Evolutionary conservation across 2,113 vertebrate genomes (phyloP).

Genomic region (Labeo catla): DNA sequence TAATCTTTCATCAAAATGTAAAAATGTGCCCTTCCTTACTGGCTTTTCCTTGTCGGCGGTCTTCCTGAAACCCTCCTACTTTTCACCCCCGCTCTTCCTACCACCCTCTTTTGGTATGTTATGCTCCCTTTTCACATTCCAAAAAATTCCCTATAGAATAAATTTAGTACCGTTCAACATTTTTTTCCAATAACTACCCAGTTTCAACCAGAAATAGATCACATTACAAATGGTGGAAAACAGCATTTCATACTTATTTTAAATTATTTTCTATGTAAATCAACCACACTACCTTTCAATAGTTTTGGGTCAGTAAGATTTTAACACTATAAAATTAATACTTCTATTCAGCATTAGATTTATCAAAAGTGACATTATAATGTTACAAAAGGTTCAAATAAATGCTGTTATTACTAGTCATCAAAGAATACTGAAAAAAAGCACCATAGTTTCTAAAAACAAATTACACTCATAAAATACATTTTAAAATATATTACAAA

Average conservation of each 20-base stretch:
- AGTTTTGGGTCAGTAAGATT: neutral
- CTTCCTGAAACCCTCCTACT: neutral
- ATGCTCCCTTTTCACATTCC: neutral
- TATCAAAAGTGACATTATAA: neutral
- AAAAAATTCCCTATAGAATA: neutral
- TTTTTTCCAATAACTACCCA: neutral
- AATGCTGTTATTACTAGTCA: neutral
- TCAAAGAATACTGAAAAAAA: neutral
- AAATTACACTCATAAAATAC: neutral
- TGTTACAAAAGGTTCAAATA: neutral
- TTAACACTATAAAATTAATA: neutral
- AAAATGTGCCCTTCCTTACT: neutral
- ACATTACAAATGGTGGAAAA: neutral
- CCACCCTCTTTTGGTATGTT: neutral
- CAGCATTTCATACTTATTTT: neutral
- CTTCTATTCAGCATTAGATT: neutral
- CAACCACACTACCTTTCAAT: too few relatives aligned
- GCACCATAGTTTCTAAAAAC: neutral
- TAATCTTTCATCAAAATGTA: neutral
- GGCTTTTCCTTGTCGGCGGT: neutral
- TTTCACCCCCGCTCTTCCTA: neutral
- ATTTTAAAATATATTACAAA: too few relatives aligned
- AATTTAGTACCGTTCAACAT: neutral
- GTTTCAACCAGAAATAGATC: neutral
- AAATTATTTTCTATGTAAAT: neutral